phyloP scores from a whole-genome alignment of 1,140 invertebrate species.

The Drosophila athabasca region DNA sequence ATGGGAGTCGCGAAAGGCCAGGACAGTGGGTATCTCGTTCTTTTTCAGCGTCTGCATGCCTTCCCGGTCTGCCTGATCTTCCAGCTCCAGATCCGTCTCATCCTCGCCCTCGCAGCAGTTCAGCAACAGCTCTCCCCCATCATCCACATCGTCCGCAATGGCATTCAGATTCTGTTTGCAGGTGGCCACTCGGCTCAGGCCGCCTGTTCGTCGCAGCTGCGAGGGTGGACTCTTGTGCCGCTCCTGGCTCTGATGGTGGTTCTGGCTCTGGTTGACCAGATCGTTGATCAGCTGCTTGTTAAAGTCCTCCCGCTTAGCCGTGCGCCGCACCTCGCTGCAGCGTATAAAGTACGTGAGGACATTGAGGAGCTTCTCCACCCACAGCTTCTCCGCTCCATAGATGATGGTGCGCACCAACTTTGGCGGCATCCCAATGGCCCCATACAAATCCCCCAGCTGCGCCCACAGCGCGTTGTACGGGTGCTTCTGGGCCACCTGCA shows the following conservation, averaged over 20 bases:
- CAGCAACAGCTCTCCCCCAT: constrained; percentile 11
- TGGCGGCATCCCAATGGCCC: constrained; percentile 90
- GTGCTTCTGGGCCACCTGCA: constrained; percentile 80
- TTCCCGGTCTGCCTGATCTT: constrained; percentile 25
- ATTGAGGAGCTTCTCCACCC: constrained; percentile 87
- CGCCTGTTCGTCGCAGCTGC: constrained; percentile 13
- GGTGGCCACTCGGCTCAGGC: constrained; percentile 62
- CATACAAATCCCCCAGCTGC: constrained; percentile 92
- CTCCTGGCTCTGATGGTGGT: constrained; percentile 46
- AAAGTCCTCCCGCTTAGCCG: constrained; percentile 79
- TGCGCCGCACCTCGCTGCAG: constrained; percentile 87
- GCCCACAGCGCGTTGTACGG: constrained; percentile 93
- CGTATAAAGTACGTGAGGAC: constrained; percentile 93
- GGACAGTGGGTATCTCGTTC: constrained; percentile 81
- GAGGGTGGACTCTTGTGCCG: constrained; percentile 57
- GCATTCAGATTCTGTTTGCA: constrained; percentile 78
- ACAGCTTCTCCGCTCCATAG: constrained; percentile 88
- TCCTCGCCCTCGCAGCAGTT: constrained; percentile 15
- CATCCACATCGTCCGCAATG: constrained; percentile 56
- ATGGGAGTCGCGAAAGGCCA: constrained; percentile 80
- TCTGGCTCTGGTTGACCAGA: constrained; percentile 57
- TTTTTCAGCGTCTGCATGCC: constrained; percentile 68
- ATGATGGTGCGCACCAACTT: constrained; percentile 91
- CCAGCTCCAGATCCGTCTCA: constrained; percentile 10
- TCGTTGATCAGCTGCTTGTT: constrained; percentile 75